phyloP scores from a whole-genome alignment of 2,113 vertebrate genomes.

The Antechinus stuartii region DNA sequence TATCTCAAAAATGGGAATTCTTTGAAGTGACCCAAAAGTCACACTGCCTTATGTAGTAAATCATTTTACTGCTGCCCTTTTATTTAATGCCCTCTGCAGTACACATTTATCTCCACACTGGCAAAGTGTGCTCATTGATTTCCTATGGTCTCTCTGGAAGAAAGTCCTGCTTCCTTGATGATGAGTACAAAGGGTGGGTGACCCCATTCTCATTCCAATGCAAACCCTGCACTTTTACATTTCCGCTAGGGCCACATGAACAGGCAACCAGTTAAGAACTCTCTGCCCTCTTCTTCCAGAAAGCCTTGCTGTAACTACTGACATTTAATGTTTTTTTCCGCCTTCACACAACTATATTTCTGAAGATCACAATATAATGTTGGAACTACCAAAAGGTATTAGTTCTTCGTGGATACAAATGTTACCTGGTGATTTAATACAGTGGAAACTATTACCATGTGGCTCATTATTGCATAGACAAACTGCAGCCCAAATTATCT shows the following conservation, averaged over 20 bases:
- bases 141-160: slow-evolving; percentile 92
- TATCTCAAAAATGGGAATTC: slow-evolving; percentile 74
- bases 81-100: slow-evolving; percentile 84
- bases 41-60: slow-evolving; percentile 78
- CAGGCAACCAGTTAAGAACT: slow-evolving; percentile 72
- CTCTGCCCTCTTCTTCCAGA: slow-evolving; percentile 75
- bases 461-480: not conserved
- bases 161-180: slow-evolving; percentile 91
- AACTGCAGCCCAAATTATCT: not conserved
- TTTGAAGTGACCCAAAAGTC: slow-evolving; percentile 82
- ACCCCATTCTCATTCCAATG: slow-evolving; percentile 90
- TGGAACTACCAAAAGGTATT: slow-evolving; percentile 65
- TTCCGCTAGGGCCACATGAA: slow-evolving; percentile 79
- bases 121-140: slow-evolving; percentile 93
- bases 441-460: slow-evolving; percentile 7
- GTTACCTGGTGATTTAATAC: slow-evolving; percentile 49
- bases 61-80: slow-evolving; percentile 85
- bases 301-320: slow-evolving; percentile 69
- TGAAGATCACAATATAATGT: slow-evolving; percentile 57
- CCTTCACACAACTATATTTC: slow-evolving; percentile 60
- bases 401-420: slow-evolving; percentile 67
- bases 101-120: slow-evolving; percentile 84
- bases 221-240: slow-evolving; percentile 86
- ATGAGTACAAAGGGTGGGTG: slow-evolving; percentile 91
- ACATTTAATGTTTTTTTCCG: slow-evolving; percentile 69